phyloP scores from a whole-genome alignment of 2,113 vertebrate species.

The Empidonax alnorum region DNA sequence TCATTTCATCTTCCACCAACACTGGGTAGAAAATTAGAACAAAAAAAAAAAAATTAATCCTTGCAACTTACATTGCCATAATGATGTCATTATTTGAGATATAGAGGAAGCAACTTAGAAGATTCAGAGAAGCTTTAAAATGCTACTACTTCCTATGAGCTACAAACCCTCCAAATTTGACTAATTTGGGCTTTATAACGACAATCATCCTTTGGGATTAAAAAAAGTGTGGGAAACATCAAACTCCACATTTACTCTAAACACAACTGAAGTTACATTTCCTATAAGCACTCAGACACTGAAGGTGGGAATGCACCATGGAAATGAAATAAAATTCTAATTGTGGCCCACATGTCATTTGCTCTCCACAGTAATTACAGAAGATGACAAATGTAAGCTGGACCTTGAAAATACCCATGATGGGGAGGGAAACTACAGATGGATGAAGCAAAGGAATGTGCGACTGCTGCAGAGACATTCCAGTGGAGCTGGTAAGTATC shows the following conservation, averaged over 20 bases:
- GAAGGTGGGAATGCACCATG: not conserved
- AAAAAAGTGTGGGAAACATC: not conserved
- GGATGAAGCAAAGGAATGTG: not conserved
- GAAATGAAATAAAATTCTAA: not conserved
- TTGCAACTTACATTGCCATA: not conserved
- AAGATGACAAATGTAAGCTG: not conserved
- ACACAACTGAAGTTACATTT: not conserved
- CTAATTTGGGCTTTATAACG: not conserved
- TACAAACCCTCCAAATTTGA: not conserved
- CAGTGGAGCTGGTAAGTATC: not conserved
- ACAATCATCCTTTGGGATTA: not conserved
- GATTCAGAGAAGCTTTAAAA: not conserved
- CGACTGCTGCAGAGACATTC: not conserved
- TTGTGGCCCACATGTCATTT: rapidly evolving
- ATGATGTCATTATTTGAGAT: not conserved
- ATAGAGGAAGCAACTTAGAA: not conserved
- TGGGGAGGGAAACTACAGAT: not conserved
- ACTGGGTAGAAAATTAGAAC: not conserved
- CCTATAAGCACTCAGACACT: not conserved
- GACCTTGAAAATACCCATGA: not conserved
- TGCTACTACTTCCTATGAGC: not conserved
- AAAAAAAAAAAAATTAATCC: not conserved
- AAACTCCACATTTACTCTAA: not conserved
- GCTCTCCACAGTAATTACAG: not conserved
- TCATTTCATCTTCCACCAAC: not conserved